phyloP scores from a whole-genome alignment of 2,113 vertebrate species.

The Neolamprologus fasciatus region DNA sequence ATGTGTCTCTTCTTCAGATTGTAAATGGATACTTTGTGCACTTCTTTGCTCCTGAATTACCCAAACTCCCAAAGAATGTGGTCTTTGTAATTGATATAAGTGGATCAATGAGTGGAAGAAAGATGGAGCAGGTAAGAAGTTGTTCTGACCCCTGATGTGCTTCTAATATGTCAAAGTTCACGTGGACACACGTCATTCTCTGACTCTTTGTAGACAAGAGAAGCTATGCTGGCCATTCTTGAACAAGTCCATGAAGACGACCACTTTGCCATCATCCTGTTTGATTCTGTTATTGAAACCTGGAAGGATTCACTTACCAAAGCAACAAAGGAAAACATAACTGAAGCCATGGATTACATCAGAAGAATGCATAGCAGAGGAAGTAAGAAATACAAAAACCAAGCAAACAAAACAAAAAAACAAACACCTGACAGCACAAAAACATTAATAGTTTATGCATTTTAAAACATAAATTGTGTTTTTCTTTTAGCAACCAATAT shows the following conservation, averaged over 20 bases:
- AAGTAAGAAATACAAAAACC: background rate
- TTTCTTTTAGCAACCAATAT: constrained; percentile 58
- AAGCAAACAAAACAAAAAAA: background rate
- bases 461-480: background rate
- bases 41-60: constrained; percentile 63
- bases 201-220: constrained; percentile 50
- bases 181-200: background rate
- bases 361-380: rapidly evolving
- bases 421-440: background rate
- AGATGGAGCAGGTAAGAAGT: constrained; percentile 57
- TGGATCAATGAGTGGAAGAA: constrained; percentile 55
- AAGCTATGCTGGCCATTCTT: constrained; percentile 63
- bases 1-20: constrained; percentile 37
- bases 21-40: constrained; percentile 77
- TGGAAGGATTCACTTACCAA: constrained; percentile 44
- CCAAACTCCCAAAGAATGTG: constrained; percentile 64
- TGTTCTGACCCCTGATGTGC: background rate
- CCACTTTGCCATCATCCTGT: constrained; percentile 59
- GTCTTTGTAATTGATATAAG: constrained; percentile 74
- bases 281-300: rapidly evolving
- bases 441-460: background rate
- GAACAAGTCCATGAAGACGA: constrained; percentile 62
- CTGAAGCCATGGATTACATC: constrained; percentile 13
- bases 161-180: background rate
- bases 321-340: constrained; percentile 55